Evolutionary conservation across 1,140 invertebrate species (phyloP), one percentile per base, ranked within the genome.

Genomic region (Panagrolaimus sp.): DNA sequence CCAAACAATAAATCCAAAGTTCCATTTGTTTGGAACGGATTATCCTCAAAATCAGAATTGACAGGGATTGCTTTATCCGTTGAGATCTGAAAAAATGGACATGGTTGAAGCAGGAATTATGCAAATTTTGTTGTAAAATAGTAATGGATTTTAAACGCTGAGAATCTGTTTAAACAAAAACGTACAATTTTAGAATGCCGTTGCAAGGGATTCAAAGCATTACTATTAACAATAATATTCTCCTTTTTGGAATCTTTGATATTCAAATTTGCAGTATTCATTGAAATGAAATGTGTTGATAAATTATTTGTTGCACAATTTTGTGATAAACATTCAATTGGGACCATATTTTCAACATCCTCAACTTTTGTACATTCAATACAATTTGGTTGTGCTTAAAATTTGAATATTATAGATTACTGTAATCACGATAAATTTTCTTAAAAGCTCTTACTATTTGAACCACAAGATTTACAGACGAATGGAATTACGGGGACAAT

Each of bases 321-420:
- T 15, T 67, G 68, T n/a, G 24, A 21, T 12, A 14, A 28, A 24
- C 68, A 70, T 38, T 70, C 68, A 0, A 70, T 55, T 0, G 28
- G 68, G 65, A 55, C 47, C n/a, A 46, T 28, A 48, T 55, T 66
- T 17, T 43, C 43, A 17, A 28, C 28, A 32, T 76, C 48, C 55
- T 74, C 73, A 8, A 75, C 67, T 64, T 76, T 74, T 45, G 73
- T 45, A 62, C 73, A 74, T 21, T 76, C 74, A 32, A 74, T 76
- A 62, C 73, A 74, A 32, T 65, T 58, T 46, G 43, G 14, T 8
- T 47, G 44, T 47, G 21, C 52, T 58, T 5, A 58, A 66, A n/a
- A 38, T 3, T 21, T 43, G 44, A n/a, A 26, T 72, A 21, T 0
- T 21, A 21, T 70, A 10, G 21, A 26, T 14, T 0, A 26, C 45